phyloP scores from a whole-genome alignment of 2,113 vertebrate genomes.

The Saccopteryx bilineata region DNA sequence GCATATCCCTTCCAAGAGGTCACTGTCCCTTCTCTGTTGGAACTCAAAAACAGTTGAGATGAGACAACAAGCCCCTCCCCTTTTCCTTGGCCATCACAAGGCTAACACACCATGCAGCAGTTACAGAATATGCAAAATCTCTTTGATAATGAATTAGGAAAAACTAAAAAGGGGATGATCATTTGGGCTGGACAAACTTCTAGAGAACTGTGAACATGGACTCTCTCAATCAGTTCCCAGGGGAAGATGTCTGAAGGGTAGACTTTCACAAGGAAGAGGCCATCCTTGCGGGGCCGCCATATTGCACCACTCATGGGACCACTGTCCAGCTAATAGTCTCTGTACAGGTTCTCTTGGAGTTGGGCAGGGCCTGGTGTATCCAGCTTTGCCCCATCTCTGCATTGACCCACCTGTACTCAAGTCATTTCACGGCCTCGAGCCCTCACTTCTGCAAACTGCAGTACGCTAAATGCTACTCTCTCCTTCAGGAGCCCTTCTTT shows the following conservation, averaged over 20 bases:
- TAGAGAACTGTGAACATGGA: background rate
- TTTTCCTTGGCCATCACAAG: background rate
- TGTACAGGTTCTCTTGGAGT: background rate
- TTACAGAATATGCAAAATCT: background rate
- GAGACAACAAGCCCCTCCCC: background rate
- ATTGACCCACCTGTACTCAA: background rate
- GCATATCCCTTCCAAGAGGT: background rate
- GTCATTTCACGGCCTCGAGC: background rate
- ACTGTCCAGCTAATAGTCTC: background rate
- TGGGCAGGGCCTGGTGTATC: background rate
- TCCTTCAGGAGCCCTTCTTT: background rate
- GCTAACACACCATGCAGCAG: background rate
- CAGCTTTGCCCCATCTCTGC: background rate
- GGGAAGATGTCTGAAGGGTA: background rate
- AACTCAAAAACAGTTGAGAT: background rate
- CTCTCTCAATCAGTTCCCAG: background rate
- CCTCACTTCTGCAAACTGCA: background rate
- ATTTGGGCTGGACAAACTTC: background rate
- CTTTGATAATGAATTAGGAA: background rate
- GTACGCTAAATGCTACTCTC: background rate
- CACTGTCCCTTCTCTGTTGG: background rate
- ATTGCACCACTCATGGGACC: background rate
- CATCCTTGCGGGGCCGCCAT: rapidly evolving
- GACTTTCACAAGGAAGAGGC: background rate
- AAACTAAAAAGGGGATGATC: background rate